Base-by-base conservation (phyloP, 2,888 invertebrate species). In the Eupithecia exiguata region DNA sequence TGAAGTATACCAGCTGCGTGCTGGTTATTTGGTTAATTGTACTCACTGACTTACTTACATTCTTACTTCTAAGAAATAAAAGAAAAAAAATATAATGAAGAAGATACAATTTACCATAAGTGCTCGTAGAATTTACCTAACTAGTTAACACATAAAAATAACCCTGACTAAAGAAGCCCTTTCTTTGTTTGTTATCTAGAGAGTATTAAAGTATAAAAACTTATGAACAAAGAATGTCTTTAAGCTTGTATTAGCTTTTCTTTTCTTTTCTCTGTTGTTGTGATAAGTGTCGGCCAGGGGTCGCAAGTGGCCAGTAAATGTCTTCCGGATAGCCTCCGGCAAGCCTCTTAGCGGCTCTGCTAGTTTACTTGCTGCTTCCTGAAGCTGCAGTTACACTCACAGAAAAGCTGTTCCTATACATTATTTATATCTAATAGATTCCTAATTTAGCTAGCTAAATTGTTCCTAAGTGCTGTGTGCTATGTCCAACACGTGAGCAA, bases 281-380 rank as follows among this genome's bases (percentile, higher is more conserved):
- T 67, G 40, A 30, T 71, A 68, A 71, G 71, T 68, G 46, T 71
- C 62, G 30, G 35, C 36, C 16, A 63, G 40, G 46, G 58, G n/a
- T 58, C 18, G 71, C n/a, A 14, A 36, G 36, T 14, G n/a, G 53
- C 40, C 40, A 43, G 66, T 58, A 43, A 68, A 68, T 68, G 71
- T 72, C 71, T 35, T 16, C 38, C 46, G 46, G 53, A 30, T 72
- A n/a, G n/a, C n/a, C n/a, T n/a, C n/a, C n/a, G n/a, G n/a, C n/a
- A 68, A 72, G 71, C 68, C 68, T 72, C 71, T 68, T 61, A 62
- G 71, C 40, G 68, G 67, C 46, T 21, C 21, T 0, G 35, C 35
- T 68, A 16, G 68, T 46, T 68, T 72, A 63, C 49, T 65, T 1
- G 36, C 65, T 43, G 40, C 40, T 66, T 65, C 25, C 40, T 66